Percentiles rank a stretch among this genome's conserved stretches.
Evolutionary conservation across 2,113 vertebrate species (phyloP).

Genomic region (Sciurus niger): DNA sequence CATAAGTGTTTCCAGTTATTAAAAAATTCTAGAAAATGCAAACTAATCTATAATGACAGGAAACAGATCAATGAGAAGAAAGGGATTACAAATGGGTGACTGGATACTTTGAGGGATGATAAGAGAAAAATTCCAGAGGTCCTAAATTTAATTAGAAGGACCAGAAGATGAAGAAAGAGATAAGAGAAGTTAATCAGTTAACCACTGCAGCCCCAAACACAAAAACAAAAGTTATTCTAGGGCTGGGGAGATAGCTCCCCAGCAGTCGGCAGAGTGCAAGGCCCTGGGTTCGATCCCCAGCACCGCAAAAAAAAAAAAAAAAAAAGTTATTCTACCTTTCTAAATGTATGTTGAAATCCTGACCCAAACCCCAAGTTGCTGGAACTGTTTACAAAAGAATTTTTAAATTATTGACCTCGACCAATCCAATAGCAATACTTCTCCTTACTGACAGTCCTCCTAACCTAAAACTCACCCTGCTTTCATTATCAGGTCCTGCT

Average conservation of each 20-base stretch:
- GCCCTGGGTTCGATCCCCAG: no score
- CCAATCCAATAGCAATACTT: neutral
- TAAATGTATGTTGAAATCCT: neutral
- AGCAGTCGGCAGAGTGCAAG: no score
- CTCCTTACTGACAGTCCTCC: neutral
- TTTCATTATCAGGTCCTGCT: neutral
- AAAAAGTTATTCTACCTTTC: neutral
- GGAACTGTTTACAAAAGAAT: neutral
- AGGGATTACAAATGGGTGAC: neutral
- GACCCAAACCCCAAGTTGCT: neutral
- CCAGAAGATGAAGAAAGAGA: neutral
- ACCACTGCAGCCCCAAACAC: neutral
- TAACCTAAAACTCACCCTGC: neutral
- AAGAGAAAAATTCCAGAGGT: neutral
- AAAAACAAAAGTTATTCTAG: neutral
- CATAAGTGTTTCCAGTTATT: neutral
- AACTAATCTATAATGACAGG: neutral
- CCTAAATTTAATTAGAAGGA: neutral
- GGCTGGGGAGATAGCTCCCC: no score
- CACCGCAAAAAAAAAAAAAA: neutral
- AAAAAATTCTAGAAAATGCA: constrained; percentile 33
- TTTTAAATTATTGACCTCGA: neutral
- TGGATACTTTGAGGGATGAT: neutral
- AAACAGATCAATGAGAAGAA: neutral
- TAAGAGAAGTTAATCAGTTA: neutral